Conservation (phyloP, 1,140 invertebrate genomes). For the Polypedilum pembai region DNA sequence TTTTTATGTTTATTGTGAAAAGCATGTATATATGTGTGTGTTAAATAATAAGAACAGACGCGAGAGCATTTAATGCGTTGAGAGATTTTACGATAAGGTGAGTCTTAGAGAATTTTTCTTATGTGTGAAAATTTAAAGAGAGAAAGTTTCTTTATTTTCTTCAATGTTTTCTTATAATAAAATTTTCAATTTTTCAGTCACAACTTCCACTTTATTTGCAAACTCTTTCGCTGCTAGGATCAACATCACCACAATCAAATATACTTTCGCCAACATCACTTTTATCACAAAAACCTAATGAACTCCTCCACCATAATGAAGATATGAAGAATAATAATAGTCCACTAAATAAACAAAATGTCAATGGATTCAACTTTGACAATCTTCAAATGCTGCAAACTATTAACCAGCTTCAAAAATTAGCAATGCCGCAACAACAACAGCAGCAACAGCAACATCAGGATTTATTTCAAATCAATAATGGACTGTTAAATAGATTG, state of each 20-base stretch:
- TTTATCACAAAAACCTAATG: neutral
- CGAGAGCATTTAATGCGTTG: too few species aligned
- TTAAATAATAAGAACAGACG: too few species aligned
- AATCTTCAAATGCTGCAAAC: constrained; percentile 1
- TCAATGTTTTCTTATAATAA: too few species aligned
- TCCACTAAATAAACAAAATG: neutral
- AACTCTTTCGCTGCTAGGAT: neutral
- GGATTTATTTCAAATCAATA: constrained; percentile 43
- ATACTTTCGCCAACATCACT: neutral
- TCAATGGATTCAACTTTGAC: neutral
- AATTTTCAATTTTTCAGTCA: neutral
- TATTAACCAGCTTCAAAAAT: neutral
- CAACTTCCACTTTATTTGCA: constrained; percentile 10
- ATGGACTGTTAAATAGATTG: constrained; percentile 51
- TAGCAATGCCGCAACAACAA: constrained; percentile 34
- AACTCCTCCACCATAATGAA: neutral
- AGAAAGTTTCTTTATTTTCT: too few species aligned
- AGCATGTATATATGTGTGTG: too few species aligned
- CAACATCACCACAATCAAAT: neutral
- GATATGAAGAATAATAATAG: constrained; percentile 8
- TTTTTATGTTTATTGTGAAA: too few species aligned
- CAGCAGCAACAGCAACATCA: constrained; percentile 38
- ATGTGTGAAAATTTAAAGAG: too few species aligned
- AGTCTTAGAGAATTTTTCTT: too few species aligned
- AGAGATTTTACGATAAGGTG: too few species aligned